Conservation (phyloP, 2,888 invertebrate species). For the Tetranychus truncatus region DNA sequence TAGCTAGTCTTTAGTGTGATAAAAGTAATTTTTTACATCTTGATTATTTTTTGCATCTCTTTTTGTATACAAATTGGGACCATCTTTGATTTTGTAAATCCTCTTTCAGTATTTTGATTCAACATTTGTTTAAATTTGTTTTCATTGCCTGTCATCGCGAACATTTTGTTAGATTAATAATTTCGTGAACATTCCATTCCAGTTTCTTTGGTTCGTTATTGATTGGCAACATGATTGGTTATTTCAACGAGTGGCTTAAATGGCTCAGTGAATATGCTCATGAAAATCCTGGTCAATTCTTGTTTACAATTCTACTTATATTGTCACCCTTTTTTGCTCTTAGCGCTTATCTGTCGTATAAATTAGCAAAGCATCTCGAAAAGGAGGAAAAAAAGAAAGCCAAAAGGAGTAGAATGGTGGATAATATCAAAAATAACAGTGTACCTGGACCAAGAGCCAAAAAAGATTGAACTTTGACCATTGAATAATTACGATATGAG, state of each 20-base stretch:
- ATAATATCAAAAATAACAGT: constrained; percentile 29
- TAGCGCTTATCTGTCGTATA: constrained; percentile 39
- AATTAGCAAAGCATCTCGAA: constrained; percentile 38
- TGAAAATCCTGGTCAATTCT: constrained; percentile 11
- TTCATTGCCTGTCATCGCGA: too few species aligned
- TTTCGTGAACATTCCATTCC: too few species aligned
- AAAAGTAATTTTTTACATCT: too few species aligned
- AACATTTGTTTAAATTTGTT: too few species aligned
- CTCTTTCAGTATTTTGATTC: too few species aligned
- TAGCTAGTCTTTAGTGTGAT: too few species aligned
- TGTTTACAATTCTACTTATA: constrained; percentile 32
- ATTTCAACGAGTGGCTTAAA: constrained; percentile 8
- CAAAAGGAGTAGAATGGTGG: constrained; percentile 33
- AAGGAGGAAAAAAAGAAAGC: constrained; percentile 38
- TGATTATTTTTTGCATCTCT: too few species aligned
- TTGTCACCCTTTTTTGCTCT: constrained; percentile 39
- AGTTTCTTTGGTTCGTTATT: background rate
- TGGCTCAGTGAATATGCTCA: constrained; percentile 6
- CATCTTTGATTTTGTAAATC: too few species aligned
- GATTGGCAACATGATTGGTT: background rate
- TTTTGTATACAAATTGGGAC: too few species aligned
- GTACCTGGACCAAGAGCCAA: background rate
- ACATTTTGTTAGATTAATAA: too few species aligned
- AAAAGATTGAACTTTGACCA: background rate
- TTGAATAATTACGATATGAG: too few species aligned